A percentile compares a stretch with the other conserved stretches of the same genome.
These are phyloP conservation scores for Pyrrhosoma nymphula DNA, from an alignment of 2,888 invertebrate species.

Conservation along the genomic window DNA sequence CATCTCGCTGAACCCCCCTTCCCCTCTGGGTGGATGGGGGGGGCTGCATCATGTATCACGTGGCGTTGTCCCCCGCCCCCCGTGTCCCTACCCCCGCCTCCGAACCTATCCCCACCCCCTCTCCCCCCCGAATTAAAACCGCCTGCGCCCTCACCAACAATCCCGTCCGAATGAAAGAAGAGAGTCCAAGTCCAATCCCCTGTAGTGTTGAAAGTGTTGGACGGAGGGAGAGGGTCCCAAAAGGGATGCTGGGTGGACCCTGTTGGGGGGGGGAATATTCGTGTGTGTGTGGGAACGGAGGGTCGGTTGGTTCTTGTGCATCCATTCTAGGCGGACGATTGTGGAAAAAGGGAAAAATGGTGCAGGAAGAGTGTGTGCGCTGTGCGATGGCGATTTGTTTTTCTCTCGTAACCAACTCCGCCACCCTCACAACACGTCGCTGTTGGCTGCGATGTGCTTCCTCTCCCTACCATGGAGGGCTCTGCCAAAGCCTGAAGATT, in stretches of 20 bases:
- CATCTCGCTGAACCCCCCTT: constrained; percentile 76
- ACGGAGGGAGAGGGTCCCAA: constrained; percentile 77
- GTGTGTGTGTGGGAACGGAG: constrained; percentile 75
- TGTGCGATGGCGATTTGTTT: neutral
- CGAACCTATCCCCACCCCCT: constrained; percentile 76
- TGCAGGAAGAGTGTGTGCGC: neutral
- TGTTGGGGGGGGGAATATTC: constrained; percentile 74
- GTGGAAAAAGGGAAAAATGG: neutral
- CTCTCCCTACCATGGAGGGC: too few species aligned
- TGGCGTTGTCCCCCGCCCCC: constrained; percentile 73
- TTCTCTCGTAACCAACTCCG: neutral
- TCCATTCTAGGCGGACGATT: neutral
- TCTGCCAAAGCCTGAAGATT: too few species aligned
- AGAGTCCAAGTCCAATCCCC: neutral
- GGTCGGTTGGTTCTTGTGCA: constrained; percentile 76
- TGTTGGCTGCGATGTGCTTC: neutral
- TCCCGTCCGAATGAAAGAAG: neutral
- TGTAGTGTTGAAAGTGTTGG: constrained; percentile 14
- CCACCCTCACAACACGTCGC: neutral
- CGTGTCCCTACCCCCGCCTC: constrained; percentile 76
- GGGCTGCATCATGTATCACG: constrained; percentile 68
- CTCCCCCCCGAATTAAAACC: constrained; percentile 71
- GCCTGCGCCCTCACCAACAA: neutral
- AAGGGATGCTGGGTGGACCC: constrained; percentile 69
- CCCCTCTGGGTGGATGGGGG: constrained; percentile 71